Conservation (phyloP, 2,888 invertebrate species). For the Catocala sponsa region DNA sequence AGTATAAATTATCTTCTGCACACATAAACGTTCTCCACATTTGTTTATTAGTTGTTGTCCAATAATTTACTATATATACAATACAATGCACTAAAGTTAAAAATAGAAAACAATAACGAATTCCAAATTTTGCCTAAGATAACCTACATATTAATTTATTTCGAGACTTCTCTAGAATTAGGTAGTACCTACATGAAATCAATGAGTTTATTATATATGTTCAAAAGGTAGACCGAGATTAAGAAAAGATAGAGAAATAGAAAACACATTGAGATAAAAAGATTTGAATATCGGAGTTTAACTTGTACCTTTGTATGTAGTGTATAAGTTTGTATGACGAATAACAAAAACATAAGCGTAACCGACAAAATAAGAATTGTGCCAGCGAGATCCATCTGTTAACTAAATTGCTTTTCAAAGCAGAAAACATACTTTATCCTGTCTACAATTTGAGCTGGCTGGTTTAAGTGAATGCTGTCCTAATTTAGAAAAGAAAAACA, state of each 20-base stretch:
- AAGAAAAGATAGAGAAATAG: constrained; percentile 2
- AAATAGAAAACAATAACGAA: no score
- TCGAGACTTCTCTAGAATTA: no score
- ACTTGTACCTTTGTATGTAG: neutral
- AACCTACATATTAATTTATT: no score
- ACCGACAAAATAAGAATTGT: constrained; percentile 19
- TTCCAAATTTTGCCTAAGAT: no score
- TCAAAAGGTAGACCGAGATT: no score
- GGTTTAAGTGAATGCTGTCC: constrained; percentile 35
- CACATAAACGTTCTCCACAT: constrained; percentile 19
- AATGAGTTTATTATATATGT: no score
- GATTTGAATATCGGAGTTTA: no score
- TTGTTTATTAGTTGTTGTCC: constrained; percentile 23
- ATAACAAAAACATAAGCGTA: constrained; percentile 8
- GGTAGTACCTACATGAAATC: no score
- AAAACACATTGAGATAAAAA: neutral
- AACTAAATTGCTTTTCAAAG: constrained; percentile 38
- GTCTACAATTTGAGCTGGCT: constrained; percentile 25
- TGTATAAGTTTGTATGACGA: constrained; percentile 4
- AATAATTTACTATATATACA: constrained; percentile 10
- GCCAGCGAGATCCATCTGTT: constrained; percentile 23
- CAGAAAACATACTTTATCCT: constrained; percentile 18
- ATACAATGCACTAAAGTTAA: neutral
- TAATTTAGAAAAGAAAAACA: constrained; percentile 24
- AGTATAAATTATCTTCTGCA: constrained; percentile 30